phyloP scores from a whole-genome alignment of 2,888 invertebrate species.

The Laothoe populi region DNA sequence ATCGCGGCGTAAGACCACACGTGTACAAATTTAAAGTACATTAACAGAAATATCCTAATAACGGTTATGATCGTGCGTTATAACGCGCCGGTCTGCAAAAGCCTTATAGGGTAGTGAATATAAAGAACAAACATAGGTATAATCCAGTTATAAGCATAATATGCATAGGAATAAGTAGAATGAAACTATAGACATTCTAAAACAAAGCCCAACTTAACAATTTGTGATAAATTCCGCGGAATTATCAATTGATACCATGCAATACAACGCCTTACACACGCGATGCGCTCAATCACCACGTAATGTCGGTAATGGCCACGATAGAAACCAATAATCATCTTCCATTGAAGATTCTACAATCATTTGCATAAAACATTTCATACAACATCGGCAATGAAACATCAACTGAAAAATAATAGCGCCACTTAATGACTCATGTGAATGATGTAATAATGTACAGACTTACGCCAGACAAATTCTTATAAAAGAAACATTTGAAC shows the following conservation, averaged over 20 bases:
- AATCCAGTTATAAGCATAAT: too few species aligned
- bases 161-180: background rate
- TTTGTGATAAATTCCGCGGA: constrained; percentile 54
- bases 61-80: too few species aligned
- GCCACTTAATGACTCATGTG: constrained; percentile 49
- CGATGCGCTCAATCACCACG: constrained; percentile 41
- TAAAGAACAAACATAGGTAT: too few species aligned
- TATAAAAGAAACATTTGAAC: constrained; percentile 56
- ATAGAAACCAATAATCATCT: constrained; percentile 47
- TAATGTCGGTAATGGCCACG: constrained; percentile 37
- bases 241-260: constrained; percentile 52
- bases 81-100: too few species aligned
- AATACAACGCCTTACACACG: constrained; percentile 52
- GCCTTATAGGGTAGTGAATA: too few species aligned
- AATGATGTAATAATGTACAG: constrained; percentile 73
- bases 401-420: constrained; percentile 37
- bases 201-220: background rate
- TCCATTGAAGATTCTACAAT: constrained; percentile 58
- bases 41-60: too few species aligned
- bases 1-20: too few species aligned
- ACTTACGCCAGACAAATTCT: constrained; percentile 74
- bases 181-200: background rate
- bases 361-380: constrained; percentile 43
- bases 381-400: constrained; percentile 59
- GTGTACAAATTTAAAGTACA: too few species aligned